Evolutionary conservation across 2,797 vertebrate species (phyloP), one percentile per base, ranked within the genome.

Genomic region (Phylloscopus collybita): DNA sequence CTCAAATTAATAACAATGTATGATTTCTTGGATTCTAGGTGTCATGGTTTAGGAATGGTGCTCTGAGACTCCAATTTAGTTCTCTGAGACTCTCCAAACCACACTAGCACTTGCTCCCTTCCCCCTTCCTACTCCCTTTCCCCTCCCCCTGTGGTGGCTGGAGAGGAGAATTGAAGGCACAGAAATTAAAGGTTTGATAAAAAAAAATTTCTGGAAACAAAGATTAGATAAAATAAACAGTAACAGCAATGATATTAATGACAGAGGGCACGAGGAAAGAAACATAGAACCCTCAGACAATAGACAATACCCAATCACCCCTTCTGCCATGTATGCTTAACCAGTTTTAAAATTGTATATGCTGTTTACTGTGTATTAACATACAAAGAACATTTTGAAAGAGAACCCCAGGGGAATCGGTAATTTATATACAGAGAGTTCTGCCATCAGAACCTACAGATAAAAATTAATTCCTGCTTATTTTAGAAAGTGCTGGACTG

Each of bases 301-400:
- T 1, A 13, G 10, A 32, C 4, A 70, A 54, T 34, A 54, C 3
- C 13, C 5, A 5, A 30, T 3, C 38, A 60, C 4, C 6, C 20
- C 17, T 54, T 78, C 34, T 42, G 34, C 20, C 26, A 54, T 18
- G 11, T 0, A 2, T 56, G 14, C 4, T 56, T 16, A 53, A 76
- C 4, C 14, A 61, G 23, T 57, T 6, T 74, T 60, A 17, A 71
- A 81, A n/a, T 5, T 57, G 2, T 14, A 13, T 16, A 5, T 45
- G 9, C 26, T 54, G 2, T 32, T 86, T 57, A 57, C 7, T 7
- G 0, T 36, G 6, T 38, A 42, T n/a, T 86, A 65, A 13, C 2
- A 6, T 61, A n/a, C 9, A 50, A 87, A 47, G 2, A 57, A 44
- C 18, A 1, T 15, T 92, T 82, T 18, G 23, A 70, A 73, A 80